Base-by-base conservation (phyloP, 2,888 invertebrate species). In the Marasmarcha lunaedactyla region DNA sequence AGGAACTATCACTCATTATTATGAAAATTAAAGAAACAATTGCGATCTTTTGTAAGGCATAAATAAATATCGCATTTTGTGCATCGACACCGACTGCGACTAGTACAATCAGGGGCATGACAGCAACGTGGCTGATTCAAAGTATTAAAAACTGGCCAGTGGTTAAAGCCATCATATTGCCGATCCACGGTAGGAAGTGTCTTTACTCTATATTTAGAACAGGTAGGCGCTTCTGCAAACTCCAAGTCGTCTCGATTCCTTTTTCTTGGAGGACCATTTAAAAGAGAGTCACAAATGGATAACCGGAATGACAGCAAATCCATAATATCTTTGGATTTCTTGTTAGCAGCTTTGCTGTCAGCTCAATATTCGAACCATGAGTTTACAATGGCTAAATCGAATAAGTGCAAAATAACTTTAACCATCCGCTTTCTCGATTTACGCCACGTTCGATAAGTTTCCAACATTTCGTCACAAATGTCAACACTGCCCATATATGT, bases 351-450 rank as follows among this genome's bases (percentile, higher is more conserved):
- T 30, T 15, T 37, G 33, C 27, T 38, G 30, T 30, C 37, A 13
- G 40, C 12, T 43, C 38, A 9, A 35, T 57, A 55, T 26, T 49
- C 45, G 20, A 52, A 40, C 55, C 53, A 55, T 11, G 46, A 42
- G 35, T 57, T 48, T 7, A 46, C 42, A 5, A 47, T 41, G 1
- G 45, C 14, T n/a, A 52, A 30, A 34, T 42, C 40, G 47, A 37
- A 49, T 46, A 41, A 45, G 36, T 38, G 49, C 43, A 48, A 44
- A 33, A 61, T 53, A 1, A 58, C 43, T 37, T 57, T 55, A 0
- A 63, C 20, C 1, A 58, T 49, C 52, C 59, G 59, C 40, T 61
- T 65, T n/a, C 46, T 46, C 5, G 52, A 54, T 46, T 54, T 53
- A 26, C 45, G 45, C 38, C 49, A 50, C 9, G 54, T 50, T n/a